phyloP scores from a whole-genome alignment of 2,888 invertebrate species.

The Strigamia crassipes region DNA sequence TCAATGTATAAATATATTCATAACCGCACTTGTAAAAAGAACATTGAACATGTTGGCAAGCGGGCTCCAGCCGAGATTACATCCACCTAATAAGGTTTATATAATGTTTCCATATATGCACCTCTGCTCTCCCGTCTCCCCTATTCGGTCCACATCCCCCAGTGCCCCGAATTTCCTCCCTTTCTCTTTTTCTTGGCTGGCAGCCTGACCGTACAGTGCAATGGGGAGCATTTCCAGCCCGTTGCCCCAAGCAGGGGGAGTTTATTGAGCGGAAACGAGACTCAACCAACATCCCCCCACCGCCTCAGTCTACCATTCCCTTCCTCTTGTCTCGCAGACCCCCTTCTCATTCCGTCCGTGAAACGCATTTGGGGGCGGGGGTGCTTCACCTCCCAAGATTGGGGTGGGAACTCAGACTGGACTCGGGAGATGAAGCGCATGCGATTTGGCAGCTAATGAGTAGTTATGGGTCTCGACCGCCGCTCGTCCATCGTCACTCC shows the following conservation, averaged over 20 bases:
- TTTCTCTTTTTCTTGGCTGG: slow-evolving; percentile 15
- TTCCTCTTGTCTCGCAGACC: background rate
- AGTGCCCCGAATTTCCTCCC: background rate
- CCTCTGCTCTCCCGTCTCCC: background rate
- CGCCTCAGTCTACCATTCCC: background rate
- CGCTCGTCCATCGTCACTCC: slow-evolving; percentile 7
- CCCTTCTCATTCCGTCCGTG: background rate
- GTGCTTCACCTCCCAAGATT: background rate
- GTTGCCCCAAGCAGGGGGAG: slow-evolving; percentile 36
- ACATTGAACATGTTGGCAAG: slow-evolving; percentile 25
- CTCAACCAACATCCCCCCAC: background rate
- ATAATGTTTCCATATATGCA: slow-evolving; percentile 39
- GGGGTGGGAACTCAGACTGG: background rate
- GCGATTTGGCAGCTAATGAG: slow-evolving; percentile 29
- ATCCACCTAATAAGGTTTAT: slow-evolving; percentile 39
- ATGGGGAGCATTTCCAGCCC: slow-evolving; percentile 43
- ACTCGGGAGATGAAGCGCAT: background rate
- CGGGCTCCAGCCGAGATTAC: slow-evolving; percentile 15
- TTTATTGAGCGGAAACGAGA: slow-evolving; percentile 42
- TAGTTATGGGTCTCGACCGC: background rate
- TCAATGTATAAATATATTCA: slow-evolving; percentile 36
- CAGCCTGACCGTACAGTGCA: slow-evolving; percentile 31
- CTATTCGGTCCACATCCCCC: background rate
- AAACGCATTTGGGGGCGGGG: slow-evolving; percentile 3
- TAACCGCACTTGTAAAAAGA: slow-evolving; percentile 34